Evolutionary conservation across 2,888 invertebrate genomes (phyloP), one percentile per base, ranked within the genome.

Genomic region (Sphaerophoria taeniata): DNA sequence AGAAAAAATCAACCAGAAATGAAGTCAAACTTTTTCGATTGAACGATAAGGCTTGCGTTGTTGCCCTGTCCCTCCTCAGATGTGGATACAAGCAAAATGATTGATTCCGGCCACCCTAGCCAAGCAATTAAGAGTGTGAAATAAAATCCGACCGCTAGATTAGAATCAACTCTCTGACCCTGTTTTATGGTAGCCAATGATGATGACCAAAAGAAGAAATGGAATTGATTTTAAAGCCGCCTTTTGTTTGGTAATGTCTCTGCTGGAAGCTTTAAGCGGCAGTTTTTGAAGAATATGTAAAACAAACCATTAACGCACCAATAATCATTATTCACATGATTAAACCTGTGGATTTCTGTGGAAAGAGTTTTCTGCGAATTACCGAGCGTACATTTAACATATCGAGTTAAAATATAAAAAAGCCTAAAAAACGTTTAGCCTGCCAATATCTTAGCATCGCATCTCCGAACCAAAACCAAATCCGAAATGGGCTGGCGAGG

Each of bases 301-400:
- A 92, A 91, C 91, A 92, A 91, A 92, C 91, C 91, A 91, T 91
- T 91, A 92, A 90, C 90, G 89, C 90, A 82, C 78, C 91, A 90
- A 92, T 91, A 90, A 90, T 89, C 91, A 91, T 91, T 92, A 90
- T 90, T 91, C 92, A 91, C 89, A 49, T 85, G 76, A 85, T 81
- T 85, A 65, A 81, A 85, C 36, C 7, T 31, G 76, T 73, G 76
- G 72, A 81, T 85, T 85, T 85, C 85, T 72, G 72, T 70, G 63
- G 76, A 85, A 85, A 85, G 72, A 80, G 67, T 61, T 33, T 77
- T 76, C 77, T 72, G 79, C 79, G 74, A 84, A 61, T 74, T 55
- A 70, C 60, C 55, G 34, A 56, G 70, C 24, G 14, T n/a, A 43
- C 16, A 55, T 31, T 24, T 16, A 6, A 24, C 49, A 16, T n/a